Conservation (phyloP, 2,888 invertebrate species). For the Aplocera efformata region DNA sequence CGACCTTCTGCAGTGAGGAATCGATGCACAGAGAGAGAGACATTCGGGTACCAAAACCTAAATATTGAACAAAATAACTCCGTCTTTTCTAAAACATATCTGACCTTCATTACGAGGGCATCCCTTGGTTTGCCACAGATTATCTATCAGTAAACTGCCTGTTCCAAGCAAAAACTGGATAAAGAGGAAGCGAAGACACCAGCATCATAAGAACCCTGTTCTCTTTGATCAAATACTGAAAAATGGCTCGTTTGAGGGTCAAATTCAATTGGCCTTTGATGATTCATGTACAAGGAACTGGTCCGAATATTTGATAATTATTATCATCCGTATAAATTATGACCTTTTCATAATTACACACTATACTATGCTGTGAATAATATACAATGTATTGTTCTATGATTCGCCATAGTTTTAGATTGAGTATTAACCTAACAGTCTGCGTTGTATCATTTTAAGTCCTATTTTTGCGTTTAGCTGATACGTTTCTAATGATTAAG, state of each 20-base stretch:
- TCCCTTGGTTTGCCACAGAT: conserved; percentile 5
- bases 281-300: conserved; percentile 10
- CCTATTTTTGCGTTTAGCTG: too few relatives aligned
- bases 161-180: conserved; percentile 45
- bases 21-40: too few relatives aligned
- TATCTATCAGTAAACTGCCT: conserved; percentile 19
- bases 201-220: conserved; percentile 32
- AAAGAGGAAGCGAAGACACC: conserved; percentile 39
- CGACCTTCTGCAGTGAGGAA: too few relatives aligned
- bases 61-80: too few relatives aligned
- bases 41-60: too few relatives aligned
- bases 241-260: conserved; percentile 15
- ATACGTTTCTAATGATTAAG: too few relatives aligned
- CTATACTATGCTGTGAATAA: too few relatives aligned
- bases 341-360: neutral
- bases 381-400: too few relatives aligned
- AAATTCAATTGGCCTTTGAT: conserved; percentile 18
- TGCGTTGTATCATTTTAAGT: too few relatives aligned
- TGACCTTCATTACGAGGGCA: neutral
- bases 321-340: conserved; percentile 4
- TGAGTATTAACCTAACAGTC: too few relatives aligned
- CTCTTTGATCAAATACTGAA: conserved; percentile 25
- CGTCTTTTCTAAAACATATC: conserved; percentile 1
- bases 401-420: too few relatives aligned
- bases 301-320: conserved; percentile 12